Conservation (phyloP, 92 coral and sea anemone species). For the Paramuricea clavata region DNA sequence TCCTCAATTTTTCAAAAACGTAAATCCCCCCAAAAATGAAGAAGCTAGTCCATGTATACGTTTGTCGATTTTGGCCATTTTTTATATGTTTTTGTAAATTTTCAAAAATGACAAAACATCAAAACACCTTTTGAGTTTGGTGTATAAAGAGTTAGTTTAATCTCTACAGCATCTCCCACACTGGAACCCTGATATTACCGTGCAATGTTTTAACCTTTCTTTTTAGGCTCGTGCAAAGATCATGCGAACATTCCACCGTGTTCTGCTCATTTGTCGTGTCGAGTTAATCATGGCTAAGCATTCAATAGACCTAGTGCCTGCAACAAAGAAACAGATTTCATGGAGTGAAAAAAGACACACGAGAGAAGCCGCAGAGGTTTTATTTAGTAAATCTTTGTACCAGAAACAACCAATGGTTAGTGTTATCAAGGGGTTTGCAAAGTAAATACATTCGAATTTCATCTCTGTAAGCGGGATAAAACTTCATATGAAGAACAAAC, state of each 20-base stretch:
- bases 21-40: too few species aligned
- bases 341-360: constrained; percentile 81
- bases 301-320: constrained; percentile 72
- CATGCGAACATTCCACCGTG: constrained; percentile 31
- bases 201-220: neutral
- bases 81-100: too few species aligned
- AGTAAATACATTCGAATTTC: neutral
- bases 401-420: constrained; percentile 90
- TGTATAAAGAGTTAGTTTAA: too few species aligned
- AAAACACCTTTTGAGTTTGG: too few species aligned
- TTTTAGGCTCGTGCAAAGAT: constrained; percentile 47
- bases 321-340: constrained; percentile 89
- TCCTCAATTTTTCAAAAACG: neutral
- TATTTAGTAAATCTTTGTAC: constrained; percentile 87
- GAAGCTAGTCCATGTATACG: too few species aligned
- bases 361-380: constrained; percentile 84
- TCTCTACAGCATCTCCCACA: too few species aligned
- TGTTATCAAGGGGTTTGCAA: neutral
- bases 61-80: too few species aligned
- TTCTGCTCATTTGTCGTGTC: constrained; percentile 69
- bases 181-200: too few species aligned
- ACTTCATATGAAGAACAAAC: too few species aligned
- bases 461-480: neutral
- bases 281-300: constrained; percentile 56
- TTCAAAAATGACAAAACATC: too few species aligned